These are phyloP conservation scores for Xyrichtys novacula DNA, from an alignment of 2,797 vertebrate species.

Conservation along the genomic window DNA sequence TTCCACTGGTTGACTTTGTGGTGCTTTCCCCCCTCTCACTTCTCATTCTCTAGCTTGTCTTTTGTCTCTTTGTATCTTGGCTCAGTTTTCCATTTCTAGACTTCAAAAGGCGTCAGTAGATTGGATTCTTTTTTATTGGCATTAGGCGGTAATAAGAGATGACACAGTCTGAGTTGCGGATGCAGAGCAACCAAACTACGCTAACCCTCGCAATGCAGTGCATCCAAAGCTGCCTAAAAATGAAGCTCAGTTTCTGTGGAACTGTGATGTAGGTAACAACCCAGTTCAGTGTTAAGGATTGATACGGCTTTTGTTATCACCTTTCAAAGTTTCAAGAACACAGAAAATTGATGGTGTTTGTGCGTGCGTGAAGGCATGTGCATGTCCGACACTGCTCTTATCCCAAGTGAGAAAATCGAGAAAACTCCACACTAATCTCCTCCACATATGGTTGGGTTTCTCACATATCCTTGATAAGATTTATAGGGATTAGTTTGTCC, in stretches of 20 bases:
- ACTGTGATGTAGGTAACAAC: neutral
- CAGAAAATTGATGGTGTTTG: constrained; percentile 52
- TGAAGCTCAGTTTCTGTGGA: constrained; percentile 8
- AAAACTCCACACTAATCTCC: constrained; percentile 73
- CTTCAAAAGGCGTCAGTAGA: constrained; percentile 73
- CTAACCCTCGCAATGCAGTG: constrained; percentile 5
- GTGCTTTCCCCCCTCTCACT: constrained; percentile 18
- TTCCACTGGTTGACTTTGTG: constrained; percentile 17
- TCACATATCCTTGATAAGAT: constrained; percentile 80
- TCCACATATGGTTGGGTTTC: constrained; percentile 76
- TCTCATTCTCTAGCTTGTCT: constrained; percentile 33
- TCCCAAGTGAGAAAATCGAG: constrained; percentile 67
- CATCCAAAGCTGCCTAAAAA: constrained; percentile 22
- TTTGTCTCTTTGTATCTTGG: constrained; percentile 60
- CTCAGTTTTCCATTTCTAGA: constrained; percentile 63
- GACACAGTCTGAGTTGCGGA: constrained; percentile 32
- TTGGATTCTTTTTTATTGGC: constrained; percentile 74
- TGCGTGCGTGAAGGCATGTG: constrained; percentile 13
- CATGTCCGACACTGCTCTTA: constrained; percentile 55
- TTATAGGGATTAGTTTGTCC: constrained; percentile 78
- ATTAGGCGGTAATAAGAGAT: constrained; percentile 62
- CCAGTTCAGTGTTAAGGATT: constrained; percentile 36
- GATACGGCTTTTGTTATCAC: constrained; percentile 56
- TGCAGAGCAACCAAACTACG: constrained; percentile 44
- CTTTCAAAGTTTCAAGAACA: constrained; percentile 61